Base-by-base conservation (phyloP, 2,797 vertebrate genomes). In the Gobionotothen gibberifrons region DNA sequence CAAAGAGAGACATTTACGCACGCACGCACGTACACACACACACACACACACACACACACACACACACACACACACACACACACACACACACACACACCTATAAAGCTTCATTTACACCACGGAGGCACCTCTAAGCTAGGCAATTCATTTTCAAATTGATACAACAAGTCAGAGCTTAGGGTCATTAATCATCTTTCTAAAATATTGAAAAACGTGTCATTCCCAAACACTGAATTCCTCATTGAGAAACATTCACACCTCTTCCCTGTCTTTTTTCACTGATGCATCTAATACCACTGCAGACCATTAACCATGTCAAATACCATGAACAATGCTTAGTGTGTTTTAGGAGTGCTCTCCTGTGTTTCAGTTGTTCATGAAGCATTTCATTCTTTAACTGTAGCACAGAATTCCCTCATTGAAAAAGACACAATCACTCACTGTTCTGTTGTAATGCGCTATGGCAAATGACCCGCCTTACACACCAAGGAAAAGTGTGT, bases 391-490 rank as follows among this genome's bases (percentile, higher is more conserved):
- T 81, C 70, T 77, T 69, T 71, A 49, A 13, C 71, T 62, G 77
- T 29, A 58, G 54, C 17, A 64, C 73, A 76, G 63, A 78, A 82
- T 73, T 61, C 69, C 71, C 76, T 69, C 55, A 61, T 15, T 72
- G 67, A 72, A 21, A 52, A 16, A 83, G 74, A 56, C 72, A 90
- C 89, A 90, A 69, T 78, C 80, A 21, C 77, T 82, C 84, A 84
- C 83, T 92, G 89, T 93, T 86, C 70, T 57, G 78, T 86, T 83
- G 80, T 82, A 92, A 89, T 87, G 89, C 78, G 46, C 91, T 92
- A 72, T 87, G 85, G 85, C 66, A 22, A 89, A 86, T 87, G 86
- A 82, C 79, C 73, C 26, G 65, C 82, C 76, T 59, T 54, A 54
- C 80, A 80, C 76, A 65, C 69, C 53, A 1, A 62, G 58, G 71